Percentiles rank a stretch among this genome's conserved stretches.
Conservation (phyloP, 2,113 vertebrate genomes). For the Zeus faber region DNA sequence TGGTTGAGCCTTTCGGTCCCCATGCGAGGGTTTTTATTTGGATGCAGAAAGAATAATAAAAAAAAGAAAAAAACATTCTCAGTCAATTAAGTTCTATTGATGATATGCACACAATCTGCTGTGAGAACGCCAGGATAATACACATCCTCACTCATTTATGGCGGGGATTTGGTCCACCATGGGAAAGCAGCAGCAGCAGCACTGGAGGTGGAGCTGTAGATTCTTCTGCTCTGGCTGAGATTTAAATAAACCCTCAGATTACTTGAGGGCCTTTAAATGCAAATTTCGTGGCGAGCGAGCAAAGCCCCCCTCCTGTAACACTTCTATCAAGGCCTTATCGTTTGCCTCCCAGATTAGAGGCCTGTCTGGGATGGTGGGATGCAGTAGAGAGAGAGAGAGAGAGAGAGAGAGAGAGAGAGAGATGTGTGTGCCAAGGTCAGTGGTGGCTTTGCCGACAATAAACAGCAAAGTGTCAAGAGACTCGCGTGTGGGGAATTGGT, state of each 20-base stretch:
- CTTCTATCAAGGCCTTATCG: slow-evolving; percentile 68
- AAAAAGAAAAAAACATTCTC: slow-evolving; percentile 46
- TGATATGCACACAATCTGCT: slow-evolving; percentile 52
- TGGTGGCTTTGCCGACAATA: slow-evolving; percentile 41
- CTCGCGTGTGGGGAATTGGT: no score
- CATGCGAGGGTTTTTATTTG: slow-evolving; percentile 52
- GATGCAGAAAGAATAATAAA: slow-evolving; percentile 5
- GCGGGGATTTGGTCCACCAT: slow-evolving; percentile 62
- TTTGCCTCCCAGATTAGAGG: slow-evolving; percentile 75
- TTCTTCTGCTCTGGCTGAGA: slow-evolving; percentile 55
- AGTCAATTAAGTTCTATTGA: slow-evolving; percentile 69
- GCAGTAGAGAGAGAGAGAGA: slow-evolving; percentile 43
- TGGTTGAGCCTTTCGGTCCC: slow-evolving; percentile 26
- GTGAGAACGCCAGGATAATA: slow-evolving; percentile 46
- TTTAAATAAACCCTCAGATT: slow-evolving; percentile 78
- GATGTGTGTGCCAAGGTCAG: slow-evolving; percentile 60
- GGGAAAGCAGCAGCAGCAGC: slow-evolving; percentile 66
- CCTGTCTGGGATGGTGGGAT: slow-evolving; percentile 63
- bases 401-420: slow-evolving; percentile 5
- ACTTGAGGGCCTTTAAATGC: slow-evolving; percentile 77
- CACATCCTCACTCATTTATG: slow-evolving; percentile 54
- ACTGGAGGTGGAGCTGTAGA: slow-evolving; percentile 60
- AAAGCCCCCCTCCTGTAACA: slow-evolving; percentile 71
- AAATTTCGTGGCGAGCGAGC: slow-evolving; percentile 67
- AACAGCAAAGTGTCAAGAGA: no score